A percentile compares a stretch with the other conserved stretches of the same genome.
Evolutionary conservation across 2,113 vertebrate genomes (phyloP).

Genomic region (Thamnaconus septentrionalis): DNA sequence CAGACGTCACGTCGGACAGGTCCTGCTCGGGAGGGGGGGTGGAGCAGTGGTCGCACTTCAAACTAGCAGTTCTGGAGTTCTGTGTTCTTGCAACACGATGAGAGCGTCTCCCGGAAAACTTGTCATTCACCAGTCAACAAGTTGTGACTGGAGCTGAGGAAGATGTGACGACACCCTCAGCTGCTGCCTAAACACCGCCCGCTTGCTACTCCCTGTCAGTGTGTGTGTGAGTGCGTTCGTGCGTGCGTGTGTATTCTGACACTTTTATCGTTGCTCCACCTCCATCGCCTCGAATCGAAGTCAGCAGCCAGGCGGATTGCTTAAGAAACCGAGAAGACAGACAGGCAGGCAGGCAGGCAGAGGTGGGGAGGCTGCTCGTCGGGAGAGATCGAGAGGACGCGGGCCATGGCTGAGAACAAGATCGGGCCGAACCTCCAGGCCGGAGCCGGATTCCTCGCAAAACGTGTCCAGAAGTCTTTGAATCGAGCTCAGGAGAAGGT

Average conservation of each 20-base stretch:
- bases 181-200: no score
- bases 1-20: no score
- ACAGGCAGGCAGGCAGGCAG: conserved; percentile 9
- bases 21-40: no score
- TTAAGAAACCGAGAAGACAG: background rate
- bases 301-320: background rate
- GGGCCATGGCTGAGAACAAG: conserved; percentile 87
- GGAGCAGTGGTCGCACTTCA: no score
- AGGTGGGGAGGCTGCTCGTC: background rate
- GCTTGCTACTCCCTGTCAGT: no score
- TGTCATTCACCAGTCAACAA: conserved; percentile 6
- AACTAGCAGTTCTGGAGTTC: no score
- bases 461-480: conserved; percentile 88
- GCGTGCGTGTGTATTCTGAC: background rate
- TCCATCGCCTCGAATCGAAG: conserved; percentile 26
- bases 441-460: conserved; percentile 87
- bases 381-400: conserved; percentile 7
- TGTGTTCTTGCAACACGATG: no score
- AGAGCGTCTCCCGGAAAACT: no score
- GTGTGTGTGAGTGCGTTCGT: background rate
- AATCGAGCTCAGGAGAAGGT: conserved; percentile 95
- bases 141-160: conserved; percentile 23
- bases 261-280: conserved; percentile 49
- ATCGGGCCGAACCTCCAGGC: conserved; percentile 75
- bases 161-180: background rate